Conservation (phyloP, 2,888 invertebrate species). For the Diarsia dahlii region DNA sequence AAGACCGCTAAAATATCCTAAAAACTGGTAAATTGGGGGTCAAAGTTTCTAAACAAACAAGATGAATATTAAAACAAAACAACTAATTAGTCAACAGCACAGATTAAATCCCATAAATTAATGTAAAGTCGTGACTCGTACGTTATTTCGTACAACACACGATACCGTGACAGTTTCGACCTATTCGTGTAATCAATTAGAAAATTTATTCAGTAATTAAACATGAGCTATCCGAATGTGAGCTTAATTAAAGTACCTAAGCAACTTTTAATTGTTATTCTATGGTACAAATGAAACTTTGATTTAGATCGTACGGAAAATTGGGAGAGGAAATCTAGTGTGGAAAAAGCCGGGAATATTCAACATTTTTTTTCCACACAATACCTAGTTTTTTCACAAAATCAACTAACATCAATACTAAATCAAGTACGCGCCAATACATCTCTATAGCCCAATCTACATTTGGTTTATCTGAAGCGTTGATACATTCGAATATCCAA, state of each 20-base stretch:
- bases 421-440: conserved; percentile 48
- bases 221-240: conserved; percentile 10
- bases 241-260: conserved; percentile 16
- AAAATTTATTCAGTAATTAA: conserved; percentile 43
- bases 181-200: conserved; percentile 47
- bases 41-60: background rate
- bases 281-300: background rate
- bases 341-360: no score
- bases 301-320: background rate
- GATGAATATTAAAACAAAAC: conserved; percentile 21
- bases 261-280: conserved; percentile 12
- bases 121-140: conserved; percentile 53
- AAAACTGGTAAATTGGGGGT: background rate
- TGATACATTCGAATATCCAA: conserved; percentile 68
- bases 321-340: background rate
- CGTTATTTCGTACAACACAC: conserved; percentile 53
- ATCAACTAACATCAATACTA: conserved; percentile 41
- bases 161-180: conserved; percentile 54
- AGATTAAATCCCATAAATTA: conserved; percentile 53
- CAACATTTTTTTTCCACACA: background rate
- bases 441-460: conserved; percentile 55
- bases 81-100: conserved; percentile 46
- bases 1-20: background rate
- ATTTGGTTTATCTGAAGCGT: conserved; percentile 59
- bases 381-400: conserved; percentile 22